These are phyloP conservation scores for Pangasius krempfi DNA, from an alignment of 2,797 vertebrate species.

Conservation along the genomic window DNA sequence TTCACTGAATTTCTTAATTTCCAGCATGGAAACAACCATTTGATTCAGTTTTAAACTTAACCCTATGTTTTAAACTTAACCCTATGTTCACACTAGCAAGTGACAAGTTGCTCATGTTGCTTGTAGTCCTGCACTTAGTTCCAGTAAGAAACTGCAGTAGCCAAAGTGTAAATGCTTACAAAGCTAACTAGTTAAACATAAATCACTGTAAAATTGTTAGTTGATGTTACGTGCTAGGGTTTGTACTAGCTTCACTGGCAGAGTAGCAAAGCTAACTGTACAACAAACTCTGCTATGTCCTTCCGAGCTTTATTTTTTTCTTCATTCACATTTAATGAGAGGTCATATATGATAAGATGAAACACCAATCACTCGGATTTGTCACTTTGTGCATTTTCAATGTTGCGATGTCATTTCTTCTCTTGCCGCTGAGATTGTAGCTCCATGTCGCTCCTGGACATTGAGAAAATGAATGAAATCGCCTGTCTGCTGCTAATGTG, in stretches of 20 bases:
- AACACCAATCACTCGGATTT: background rate
- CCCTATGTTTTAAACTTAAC: background rate
- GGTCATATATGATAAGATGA: background rate
- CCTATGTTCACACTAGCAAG: background rate
- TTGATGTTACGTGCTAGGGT: background rate
- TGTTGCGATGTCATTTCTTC: background rate
- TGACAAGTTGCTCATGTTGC: no score
- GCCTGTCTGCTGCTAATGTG: no score
- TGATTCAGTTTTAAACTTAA: background rate
- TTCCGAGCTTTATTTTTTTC: no score
- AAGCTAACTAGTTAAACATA: background rate
- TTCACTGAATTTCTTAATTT: background rate
- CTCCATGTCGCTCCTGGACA: background rate
- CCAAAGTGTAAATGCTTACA: background rate
- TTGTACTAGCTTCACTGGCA: background rate
- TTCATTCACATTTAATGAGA: background rate
- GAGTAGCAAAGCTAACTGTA: background rate
- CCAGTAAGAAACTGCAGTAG: background rate
- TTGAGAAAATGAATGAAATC: no score
- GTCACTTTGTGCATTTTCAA: background rate
- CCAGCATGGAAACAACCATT: no score
- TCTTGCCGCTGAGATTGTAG: background rate
- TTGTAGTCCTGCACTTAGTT: background rate
- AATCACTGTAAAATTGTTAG: background rate
- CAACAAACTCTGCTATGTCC: no score